Conservation (phyloP, 1,140 invertebrate genomes). For the Drosophila sp. region DNA sequence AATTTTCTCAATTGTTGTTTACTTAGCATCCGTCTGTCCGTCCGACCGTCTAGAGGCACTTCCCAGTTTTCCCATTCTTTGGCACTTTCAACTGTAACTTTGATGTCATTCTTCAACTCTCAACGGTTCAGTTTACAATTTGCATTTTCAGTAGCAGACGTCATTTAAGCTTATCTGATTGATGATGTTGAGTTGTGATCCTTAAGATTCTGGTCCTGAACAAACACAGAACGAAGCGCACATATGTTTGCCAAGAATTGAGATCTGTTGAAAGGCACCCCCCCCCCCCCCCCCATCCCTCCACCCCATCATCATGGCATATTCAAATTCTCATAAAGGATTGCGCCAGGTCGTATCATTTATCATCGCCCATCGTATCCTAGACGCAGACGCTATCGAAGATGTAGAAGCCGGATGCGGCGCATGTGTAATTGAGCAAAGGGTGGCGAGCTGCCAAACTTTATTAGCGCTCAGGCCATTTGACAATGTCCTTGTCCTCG, state of each 20-base stretch:
- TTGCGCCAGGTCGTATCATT: slow-evolving; percentile 62
- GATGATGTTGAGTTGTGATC: slow-evolving; percentile 64
- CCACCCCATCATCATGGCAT: slow-evolving; percentile 54
- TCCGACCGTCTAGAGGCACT: slow-evolving; percentile 17
- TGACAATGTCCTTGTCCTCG: slow-evolving; percentile 58
- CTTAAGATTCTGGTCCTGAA: slow-evolving; percentile 57
- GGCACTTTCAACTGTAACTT: slow-evolving; percentile 61
- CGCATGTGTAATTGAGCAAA: slow-evolving; percentile 74
- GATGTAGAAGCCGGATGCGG: slow-evolving; percentile 51
- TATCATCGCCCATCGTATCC: slow-evolving; percentile 57
- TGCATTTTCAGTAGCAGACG: slow-evolving; percentile 67
- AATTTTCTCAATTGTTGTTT: slow-evolving; percentile 69
- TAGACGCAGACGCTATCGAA: slow-evolving; percentile 2
- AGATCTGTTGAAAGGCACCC: slow-evolving; percentile 56
- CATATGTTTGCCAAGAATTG: slow-evolving; percentile 19
- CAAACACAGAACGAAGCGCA: slow-evolving; percentile 48
- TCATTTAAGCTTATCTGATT: slow-evolving; percentile 82
- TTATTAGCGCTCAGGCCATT: slow-evolving; percentile 52
- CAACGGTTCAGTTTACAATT: slow-evolving; percentile 76
- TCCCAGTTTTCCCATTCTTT: slow-evolving; percentile 23
- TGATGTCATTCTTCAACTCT: slow-evolving; percentile 69
- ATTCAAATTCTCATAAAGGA: slow-evolving; percentile 74
- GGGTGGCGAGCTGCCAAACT: slow-evolving; percentile 66
- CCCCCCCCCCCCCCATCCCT: slow-evolving; percentile 38
- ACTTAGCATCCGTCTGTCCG: slow-evolving; percentile 37